Evolutionary conservation across 2,797 vertebrate genomes (phyloP).

Genomic region (Tragelaphus eurycerus): DNA sequence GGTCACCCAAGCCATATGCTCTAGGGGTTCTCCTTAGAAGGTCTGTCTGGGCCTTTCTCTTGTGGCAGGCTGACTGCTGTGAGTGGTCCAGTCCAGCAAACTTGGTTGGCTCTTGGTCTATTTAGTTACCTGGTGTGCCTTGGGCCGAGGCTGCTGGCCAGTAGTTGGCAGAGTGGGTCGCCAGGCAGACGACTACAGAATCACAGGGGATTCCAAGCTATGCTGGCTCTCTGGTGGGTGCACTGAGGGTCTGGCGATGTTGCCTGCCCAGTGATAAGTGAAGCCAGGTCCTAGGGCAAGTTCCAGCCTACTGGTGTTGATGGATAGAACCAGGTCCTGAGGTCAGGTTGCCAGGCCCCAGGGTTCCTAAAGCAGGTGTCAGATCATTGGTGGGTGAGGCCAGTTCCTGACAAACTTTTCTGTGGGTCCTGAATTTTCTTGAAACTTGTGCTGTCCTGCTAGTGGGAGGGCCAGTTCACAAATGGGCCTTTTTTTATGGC

Average conservation of each 20-base stretch:
- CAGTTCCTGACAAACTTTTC: not conserved
- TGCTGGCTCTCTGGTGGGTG: not conserved
- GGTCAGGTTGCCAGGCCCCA: not conserved
- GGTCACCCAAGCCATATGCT: not conserved
- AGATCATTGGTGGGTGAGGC: not conserved
- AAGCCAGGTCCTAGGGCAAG: not conserved
- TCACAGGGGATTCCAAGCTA: not conserved
- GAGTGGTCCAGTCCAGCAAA: not conserved
- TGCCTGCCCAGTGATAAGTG: not conserved
- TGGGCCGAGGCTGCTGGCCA: not conserved
- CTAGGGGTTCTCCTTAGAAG: not conserved
- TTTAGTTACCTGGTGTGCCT: not conserved
- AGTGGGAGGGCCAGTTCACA: fast-evolving
- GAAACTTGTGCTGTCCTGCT: not conserved
- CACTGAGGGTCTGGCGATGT: not conserved
- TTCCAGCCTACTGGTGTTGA: not conserved
- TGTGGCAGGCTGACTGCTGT: not conserved
- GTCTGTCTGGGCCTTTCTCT: not conserved
- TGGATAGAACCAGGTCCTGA: not conserved
- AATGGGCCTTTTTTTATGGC: not conserved
- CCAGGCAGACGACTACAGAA: not conserved
- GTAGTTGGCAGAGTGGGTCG: not conserved
- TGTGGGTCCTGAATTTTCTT: not conserved
- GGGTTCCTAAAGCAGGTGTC: not conserved
- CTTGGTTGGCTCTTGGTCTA: not conserved